These are phyloP conservation scores for Drosophila kanapiae DNA, from an alignment of 1,140 invertebrate genomes.

Conservation along the genomic window DNA sequence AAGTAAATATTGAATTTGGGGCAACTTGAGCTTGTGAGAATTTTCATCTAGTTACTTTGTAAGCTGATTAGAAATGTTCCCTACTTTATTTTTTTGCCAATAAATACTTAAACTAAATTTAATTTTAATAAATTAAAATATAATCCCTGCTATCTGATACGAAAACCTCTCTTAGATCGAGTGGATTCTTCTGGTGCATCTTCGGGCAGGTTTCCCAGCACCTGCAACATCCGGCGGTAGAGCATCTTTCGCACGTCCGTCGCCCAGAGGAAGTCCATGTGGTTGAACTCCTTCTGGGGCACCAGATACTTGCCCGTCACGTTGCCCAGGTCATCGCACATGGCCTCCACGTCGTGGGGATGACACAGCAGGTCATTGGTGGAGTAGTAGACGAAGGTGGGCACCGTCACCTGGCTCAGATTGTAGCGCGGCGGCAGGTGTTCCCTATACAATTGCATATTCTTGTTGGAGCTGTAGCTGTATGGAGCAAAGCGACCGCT, in stretches of 20 bases:
- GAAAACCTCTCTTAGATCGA: background rate
- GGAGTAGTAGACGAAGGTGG: slow-evolving; percentile 88
- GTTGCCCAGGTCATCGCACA: slow-evolving; percentile 86
- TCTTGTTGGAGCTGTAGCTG: slow-evolving; percentile 83
- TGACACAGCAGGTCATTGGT: slow-evolving; percentile 87
- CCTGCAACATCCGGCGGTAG: slow-evolving; percentile 87
- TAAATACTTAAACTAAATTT: slow-evolving; percentile 22
- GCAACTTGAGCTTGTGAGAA: background rate
- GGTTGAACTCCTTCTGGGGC: slow-evolving; percentile 87
- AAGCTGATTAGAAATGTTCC: background rate
- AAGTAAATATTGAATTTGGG: slow-evolving; percentile 68
- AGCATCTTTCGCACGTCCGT: slow-evolving; percentile 87
- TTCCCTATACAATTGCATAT: slow-evolving; percentile 86
- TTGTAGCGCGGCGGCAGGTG: slow-evolving; percentile 87
- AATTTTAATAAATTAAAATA: background rate
- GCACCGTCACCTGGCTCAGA: slow-evolving; percentile 88
- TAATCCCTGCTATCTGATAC: background rate
- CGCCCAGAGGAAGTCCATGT: slow-evolving; percentile 89
- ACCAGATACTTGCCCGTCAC: slow-evolving; percentile 87
- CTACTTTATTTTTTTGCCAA: background rate
- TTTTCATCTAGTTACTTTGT: background rate
- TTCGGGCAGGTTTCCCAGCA: slow-evolving; percentile 56
- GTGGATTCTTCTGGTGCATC: slow-evolving; percentile 13
- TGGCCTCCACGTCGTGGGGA: slow-evolving; percentile 88
- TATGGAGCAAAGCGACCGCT: slow-evolving; percentile 74